phyloP scores from a whole-genome alignment of 1,140 invertebrate genomes.

The Solenopsis invicta region DNA sequence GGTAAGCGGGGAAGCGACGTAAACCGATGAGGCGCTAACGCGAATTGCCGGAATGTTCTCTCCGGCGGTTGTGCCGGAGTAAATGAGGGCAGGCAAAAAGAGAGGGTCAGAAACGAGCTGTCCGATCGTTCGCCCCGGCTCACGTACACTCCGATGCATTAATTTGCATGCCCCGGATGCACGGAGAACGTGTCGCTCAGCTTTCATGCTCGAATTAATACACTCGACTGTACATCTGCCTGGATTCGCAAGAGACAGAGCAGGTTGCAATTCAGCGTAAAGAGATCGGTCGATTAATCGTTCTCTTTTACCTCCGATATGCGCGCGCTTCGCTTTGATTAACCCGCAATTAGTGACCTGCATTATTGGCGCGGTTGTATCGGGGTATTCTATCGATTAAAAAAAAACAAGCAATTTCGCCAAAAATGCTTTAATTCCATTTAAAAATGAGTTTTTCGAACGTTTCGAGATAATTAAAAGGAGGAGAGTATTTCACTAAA shows the following conservation, averaged over 20 bases:
- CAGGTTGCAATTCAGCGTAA: neutral
- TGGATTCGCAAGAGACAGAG: conserved; percentile 7
- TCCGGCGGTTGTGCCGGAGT: conserved; percentile 15
- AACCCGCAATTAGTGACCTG: neutral
- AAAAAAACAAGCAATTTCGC: neutral
- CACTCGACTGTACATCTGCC: conserved; percentile 14
- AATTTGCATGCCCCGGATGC: conserved; percentile 47
- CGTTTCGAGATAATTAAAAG: neutral
- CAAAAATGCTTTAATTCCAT: neutral
- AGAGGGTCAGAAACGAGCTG: conserved; percentile 32
- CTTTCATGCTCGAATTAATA: conserved; percentile 42
- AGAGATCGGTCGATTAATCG: conserved; percentile 4
- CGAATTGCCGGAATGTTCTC: conserved; percentile 58
- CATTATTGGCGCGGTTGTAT: conserved; percentile 6
- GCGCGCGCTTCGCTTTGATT: conserved; percentile 13
- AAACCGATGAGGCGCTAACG: conserved; percentile 61
- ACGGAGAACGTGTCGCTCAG: neutral
- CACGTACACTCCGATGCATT: conserved; percentile 43
- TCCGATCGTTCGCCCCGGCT: conserved; percentile 16
- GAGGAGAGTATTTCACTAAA: neutral
- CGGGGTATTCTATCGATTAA: neutral
- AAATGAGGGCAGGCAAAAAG: conserved; percentile 54
- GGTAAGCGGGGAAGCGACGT: neutral
- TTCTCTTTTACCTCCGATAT: neutral
- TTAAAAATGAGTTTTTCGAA: neutral